phyloP scores from a whole-genome alignment of 2,113 vertebrate genomes.

The Phasianus colchicus region DNA sequence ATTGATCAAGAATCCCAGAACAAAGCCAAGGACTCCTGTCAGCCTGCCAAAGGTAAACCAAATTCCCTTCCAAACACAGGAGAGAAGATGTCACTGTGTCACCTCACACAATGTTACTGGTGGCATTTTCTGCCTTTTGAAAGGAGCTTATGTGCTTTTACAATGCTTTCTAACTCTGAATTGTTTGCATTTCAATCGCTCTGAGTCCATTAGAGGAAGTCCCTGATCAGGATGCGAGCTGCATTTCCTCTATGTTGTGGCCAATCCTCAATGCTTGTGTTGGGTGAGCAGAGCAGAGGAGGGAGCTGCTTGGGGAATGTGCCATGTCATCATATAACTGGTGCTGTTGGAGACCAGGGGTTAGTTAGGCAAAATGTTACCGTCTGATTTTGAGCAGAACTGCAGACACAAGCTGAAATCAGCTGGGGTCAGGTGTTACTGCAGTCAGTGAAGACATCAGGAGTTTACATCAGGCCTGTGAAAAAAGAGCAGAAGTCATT shows the following conservation, averaged over 20 bases:
- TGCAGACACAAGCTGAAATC: neutral
- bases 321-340: neutral
- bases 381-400: neutral
- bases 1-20: slow-evolving; percentile 94
- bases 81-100: neutral
- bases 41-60: slow-evolving; percentile 90
- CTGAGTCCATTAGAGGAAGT: neutral
- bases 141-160: neutral
- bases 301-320: neutral
- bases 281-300: neutral
- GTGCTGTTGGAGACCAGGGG: neutral
- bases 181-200: neutral
- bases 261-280: neutral
- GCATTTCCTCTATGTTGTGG: neutral
- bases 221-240: neutral
- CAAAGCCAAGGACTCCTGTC: slow-evolving; percentile 91
- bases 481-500: neutral
- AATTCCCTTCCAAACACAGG: neutral
- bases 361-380: neutral
- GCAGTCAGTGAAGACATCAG: neutral
- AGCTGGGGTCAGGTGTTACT: neutral
- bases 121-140: neutral
- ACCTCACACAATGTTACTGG: neutral
- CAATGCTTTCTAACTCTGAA: neutral
- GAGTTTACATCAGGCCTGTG: neutral